Conservation (phyloP, 2,888 invertebrate species). For the Andrena marginata region DNA sequence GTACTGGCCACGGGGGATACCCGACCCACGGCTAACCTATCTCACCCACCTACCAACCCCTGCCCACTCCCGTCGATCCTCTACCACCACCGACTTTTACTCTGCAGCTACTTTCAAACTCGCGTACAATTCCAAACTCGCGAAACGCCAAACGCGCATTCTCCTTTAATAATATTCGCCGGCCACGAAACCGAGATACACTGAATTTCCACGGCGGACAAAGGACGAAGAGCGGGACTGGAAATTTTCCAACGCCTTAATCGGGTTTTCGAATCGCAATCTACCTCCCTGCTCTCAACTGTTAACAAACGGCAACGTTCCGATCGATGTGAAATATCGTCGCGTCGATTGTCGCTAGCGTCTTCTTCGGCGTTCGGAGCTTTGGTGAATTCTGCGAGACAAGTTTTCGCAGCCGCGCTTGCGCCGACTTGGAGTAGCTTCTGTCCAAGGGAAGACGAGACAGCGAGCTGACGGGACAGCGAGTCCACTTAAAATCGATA, state of each 20-base stretch:
- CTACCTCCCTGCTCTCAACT: not conserved
- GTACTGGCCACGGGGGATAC: conserved; percentile 82
- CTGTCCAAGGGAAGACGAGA: conserved; percentile 84
- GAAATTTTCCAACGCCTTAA: not conserved
- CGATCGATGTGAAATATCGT: not conserved
- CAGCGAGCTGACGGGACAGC: conserved; percentile 83
- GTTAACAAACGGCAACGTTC: not conserved
- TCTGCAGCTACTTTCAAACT: conserved; percentile 67
- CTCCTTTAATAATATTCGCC: conserved; percentile 9
- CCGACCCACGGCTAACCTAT: conserved; percentile 72
- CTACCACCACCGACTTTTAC: conserved; percentile 52
- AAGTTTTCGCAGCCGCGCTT: conserved; percentile 77
- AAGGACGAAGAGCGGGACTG: no score
- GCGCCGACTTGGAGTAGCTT: conserved; percentile 81
- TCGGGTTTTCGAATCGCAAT: not conserved
- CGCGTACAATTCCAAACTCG: conserved; percentile 65
- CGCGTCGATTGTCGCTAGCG: not conserved
- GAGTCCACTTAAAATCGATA: conserved; percentile 85
- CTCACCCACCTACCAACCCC: conserved; percentile 30
- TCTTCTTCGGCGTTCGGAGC: conserved; percentile 24
- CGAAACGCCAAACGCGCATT: conserved; percentile 40
- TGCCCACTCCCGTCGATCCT: conserved; percentile 8
- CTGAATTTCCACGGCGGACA: no score
- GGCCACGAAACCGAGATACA: not conserved
- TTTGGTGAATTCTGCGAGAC: conserved; percentile 50